These are phyloP conservation scores for Sebastolobus alascanus DNA, from an alignment of 2,797 vertebrate genomes.

Conservation along the genomic window DNA sequence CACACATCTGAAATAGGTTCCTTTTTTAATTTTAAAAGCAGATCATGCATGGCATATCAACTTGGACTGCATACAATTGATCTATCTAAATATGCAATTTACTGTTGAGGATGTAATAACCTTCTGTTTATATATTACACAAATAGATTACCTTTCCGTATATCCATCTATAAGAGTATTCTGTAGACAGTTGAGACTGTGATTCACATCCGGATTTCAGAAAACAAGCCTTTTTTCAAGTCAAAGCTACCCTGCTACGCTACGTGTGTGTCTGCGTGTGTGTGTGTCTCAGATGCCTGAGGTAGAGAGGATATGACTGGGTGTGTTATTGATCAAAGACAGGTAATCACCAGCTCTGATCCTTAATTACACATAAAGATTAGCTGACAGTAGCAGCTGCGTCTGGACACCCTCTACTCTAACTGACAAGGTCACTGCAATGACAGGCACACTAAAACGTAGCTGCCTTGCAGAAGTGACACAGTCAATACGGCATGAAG, in stretches of 20 bases:
- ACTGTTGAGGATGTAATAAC: conserved; percentile 11
- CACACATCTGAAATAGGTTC: conserved; percentile 41
- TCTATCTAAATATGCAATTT: conserved; percentile 27
- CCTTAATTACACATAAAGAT: conserved; percentile 69
- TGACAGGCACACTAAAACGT: conserved; percentile 8
- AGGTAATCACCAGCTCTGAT: conserved; percentile 66
- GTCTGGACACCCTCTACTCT: conserved; percentile 6
- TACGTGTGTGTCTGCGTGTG: not conserved
- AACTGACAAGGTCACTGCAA: conserved; percentile 57
- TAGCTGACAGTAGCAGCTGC: conserved; percentile 34
- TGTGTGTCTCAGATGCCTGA: conserved; percentile 19
- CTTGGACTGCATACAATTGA: conserved; percentile 19
- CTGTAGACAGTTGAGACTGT: not conserved
- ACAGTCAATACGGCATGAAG: conserved; percentile 11
- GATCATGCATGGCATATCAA: conserved; percentile 30
- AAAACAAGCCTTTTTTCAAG: not conserved
- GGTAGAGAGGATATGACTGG: conserved; percentile 52
- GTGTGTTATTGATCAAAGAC: conserved; percentile 63
- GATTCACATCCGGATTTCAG: not conserved
- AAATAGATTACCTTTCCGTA: not conserved
- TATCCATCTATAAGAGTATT: not conserved
- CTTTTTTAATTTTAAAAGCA: conserved; percentile 51
- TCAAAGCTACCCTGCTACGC: not conserved
- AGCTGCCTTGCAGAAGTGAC: conserved; percentile 2
- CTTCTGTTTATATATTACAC: not conserved